A percentile compares a stretch with the other conserved stretches of the same genome.
Evolutionary conservation across 2,888 invertebrate genomes (phyloP).

Genomic region (Harpalus rufipes): DNA sequence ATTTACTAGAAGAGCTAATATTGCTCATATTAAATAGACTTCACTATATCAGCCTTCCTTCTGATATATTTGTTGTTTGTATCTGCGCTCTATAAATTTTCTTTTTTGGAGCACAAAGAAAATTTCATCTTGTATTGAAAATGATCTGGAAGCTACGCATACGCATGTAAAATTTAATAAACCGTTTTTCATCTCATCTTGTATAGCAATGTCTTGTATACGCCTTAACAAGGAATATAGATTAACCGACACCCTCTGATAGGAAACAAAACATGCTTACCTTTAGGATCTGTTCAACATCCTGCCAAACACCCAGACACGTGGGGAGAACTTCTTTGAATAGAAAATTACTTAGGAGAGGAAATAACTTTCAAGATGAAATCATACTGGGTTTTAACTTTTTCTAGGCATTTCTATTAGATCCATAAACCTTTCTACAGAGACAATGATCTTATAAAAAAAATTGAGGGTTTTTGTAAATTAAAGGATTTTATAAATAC

Average conservation of each 20-base stretch:
- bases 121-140: slow-evolving; percentile 3
- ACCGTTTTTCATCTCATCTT: slow-evolving; percentile 11
- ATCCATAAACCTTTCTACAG: no score
- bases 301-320: slow-evolving; percentile 9
- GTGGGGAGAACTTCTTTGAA: not conserved
- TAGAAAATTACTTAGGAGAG: slow-evolving; percentile 45
- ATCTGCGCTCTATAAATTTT: not conserved
- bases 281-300: slow-evolving; percentile 45
- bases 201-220: not conserved
- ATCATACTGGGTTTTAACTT: not conserved
- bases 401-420: not conserved
- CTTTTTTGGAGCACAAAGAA: not conserved
- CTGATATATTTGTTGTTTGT: not conserved
- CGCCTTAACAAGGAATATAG: slow-evolving; percentile 39
- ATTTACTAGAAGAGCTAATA: no score
- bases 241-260: slow-evolving; percentile 15
- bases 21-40: not conserved
- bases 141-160: slow-evolving; percentile 19
- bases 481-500: no score
- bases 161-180: slow-evolving; percentile 43
- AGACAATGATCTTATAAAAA: no score
- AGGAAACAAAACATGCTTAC: slow-evolving; percentile 45
- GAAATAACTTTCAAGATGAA: no score
- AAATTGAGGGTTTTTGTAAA: no score
- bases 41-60: not conserved